Evolutionary conservation across 2,888 invertebrate species (phyloP).

Genomic region (Agrilus mali): DNA sequence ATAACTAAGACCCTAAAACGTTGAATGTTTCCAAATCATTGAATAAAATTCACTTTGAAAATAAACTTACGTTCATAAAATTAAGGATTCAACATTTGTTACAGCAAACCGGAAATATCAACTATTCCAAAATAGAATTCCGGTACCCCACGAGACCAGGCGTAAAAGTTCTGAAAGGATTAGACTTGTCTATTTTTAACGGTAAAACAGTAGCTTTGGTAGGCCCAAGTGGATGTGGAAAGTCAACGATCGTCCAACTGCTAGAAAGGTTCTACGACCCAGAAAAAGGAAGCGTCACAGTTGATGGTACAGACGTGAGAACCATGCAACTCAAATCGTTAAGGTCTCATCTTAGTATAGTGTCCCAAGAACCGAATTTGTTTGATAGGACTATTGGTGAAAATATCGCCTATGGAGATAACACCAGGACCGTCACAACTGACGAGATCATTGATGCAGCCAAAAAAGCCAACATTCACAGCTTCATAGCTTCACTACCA

Average conservation of each 20-base stretch:
- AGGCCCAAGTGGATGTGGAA: constrained; percentile 76
- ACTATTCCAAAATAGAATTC: constrained; percentile 55
- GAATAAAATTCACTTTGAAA: too few relatives aligned
- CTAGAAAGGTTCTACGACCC: constrained; percentile 77
- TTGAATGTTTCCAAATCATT: too few relatives aligned
- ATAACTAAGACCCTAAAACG: too few relatives aligned
- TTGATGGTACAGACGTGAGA: constrained; percentile 23
- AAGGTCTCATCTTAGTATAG: constrained; percentile 70
- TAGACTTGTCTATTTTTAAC: constrained; percentile 46
- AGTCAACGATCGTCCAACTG: constrained; percentile 75
- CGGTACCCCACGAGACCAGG: constrained; percentile 66
- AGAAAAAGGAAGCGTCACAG: constrained; percentile 43
- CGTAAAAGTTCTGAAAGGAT: constrained; percentile 52
- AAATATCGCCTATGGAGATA: constrained; percentile 89
- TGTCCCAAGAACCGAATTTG: constrained; percentile 84
- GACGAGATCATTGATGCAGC: constrained; percentile 69
- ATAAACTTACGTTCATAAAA: too few relatives aligned
- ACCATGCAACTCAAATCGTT: constrained; percentile 27
- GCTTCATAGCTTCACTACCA: constrained; percentile 66
- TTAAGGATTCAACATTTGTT: constrained; percentile 1
- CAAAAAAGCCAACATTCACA: constrained; percentile 77
- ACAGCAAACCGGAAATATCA: constrained; percentile 50
- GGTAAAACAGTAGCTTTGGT: constrained; percentile 70
- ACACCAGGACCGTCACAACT: constrained; percentile 47
- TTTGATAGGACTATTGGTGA: constrained; percentile 81